These are phyloP conservation scores for Mastigias papua DNA, from an alignment of 30 jellyfish, hydroid and myxozoan genomes.

Conservation along the genomic window DNA sequence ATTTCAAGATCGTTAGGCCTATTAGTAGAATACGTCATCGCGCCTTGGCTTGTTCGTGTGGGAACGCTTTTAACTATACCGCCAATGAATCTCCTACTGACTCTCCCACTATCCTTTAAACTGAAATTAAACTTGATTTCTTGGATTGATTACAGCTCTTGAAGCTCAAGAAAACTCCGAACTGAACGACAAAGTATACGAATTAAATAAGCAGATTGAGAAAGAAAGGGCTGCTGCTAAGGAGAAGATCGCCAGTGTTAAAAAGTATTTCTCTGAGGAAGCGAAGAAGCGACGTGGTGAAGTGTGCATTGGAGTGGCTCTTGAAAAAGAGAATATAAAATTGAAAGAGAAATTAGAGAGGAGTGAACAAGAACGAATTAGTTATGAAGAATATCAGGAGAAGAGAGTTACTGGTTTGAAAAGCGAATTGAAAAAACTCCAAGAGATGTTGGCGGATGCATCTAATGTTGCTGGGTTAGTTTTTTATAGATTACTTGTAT, in stretches of 20 bases:
- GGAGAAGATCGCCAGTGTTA: conserved; percentile 12
- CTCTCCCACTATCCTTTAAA: too few species aligned
- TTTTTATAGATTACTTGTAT: too few species aligned
- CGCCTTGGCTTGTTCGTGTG: too few species aligned
- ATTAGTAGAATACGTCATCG: too few species aligned
- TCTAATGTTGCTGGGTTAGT: neutral
- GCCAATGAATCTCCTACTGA: too few species aligned
- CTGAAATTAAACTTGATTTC: too few species aligned
- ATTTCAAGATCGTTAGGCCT: too few species aligned
- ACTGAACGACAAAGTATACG: too few species aligned
- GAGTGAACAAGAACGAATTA: conserved; percentile 18
- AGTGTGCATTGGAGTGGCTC: neutral
- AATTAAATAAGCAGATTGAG: neutral
- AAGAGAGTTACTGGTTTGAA: conserved; percentile 48
- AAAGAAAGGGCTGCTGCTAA: conserved; percentile 1
- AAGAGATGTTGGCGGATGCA: neutral
- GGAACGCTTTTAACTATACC: too few species aligned
- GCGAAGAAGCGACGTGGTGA: conserved; percentile 15
- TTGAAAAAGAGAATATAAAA: conserved; percentile 42
- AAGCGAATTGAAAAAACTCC: conserved; percentile 29
- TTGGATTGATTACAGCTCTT: too few species aligned
- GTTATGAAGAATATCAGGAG: conserved; percentile 57
- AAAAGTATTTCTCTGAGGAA: neutral
- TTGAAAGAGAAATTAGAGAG: conserved; percentile 18
- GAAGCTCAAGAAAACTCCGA: conserved; percentile 33